Conservation (phyloP, 1,140 invertebrate genomes). For the Drosophila insularis region DNA sequence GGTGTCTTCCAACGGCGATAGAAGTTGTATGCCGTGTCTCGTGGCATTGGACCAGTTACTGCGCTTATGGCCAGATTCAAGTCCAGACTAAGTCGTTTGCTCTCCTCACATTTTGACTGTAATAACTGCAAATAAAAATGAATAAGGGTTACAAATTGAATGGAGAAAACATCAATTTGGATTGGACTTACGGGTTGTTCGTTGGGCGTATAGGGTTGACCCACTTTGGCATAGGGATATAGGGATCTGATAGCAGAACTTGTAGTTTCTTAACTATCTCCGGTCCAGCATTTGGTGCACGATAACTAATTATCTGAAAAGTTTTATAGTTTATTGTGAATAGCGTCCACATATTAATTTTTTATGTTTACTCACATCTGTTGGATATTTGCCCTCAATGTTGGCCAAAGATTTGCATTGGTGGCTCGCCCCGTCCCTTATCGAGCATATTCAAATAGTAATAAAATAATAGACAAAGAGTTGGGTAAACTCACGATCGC, state of each 20-base stretch:
- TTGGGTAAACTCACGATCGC: constrained; percentile 88
- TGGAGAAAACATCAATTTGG: neutral
- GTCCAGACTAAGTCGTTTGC: constrained; percentile 87
- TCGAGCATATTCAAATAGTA: constrained; percentile 97
- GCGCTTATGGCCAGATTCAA: constrained; percentile 90
- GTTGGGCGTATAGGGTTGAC: constrained; percentile 88
- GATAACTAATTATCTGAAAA: constrained; percentile 86
- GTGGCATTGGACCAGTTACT: constrained; percentile 93
- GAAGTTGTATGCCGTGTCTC: constrained; percentile 88
- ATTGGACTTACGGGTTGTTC: constrained; percentile 85
- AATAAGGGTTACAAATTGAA: neutral
- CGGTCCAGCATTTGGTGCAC: constrained; percentile 83
- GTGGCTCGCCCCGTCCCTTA: constrained; percentile 94
- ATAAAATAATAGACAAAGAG: constrained; percentile 92
- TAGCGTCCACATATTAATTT: neutral
- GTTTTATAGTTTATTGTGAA: neutral
- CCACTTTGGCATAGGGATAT: constrained; percentile 91
- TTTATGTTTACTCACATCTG: constrained; percentile 85
- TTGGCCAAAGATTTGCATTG: constrained; percentile 90
- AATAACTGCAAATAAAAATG: constrained; percentile 84
- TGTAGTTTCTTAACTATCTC: constrained; percentile 84
- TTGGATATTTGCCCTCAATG: constrained; percentile 88
- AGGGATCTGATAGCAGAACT: constrained; percentile 87
- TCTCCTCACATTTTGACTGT: constrained; percentile 72
- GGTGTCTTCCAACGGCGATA: constrained; percentile 92